A percentile compares a stretch with the other conserved stretches of the same genome.
phyloP scores from a whole-genome alignment of 1,140 invertebrate species.

The Nixonia krombeini region DNA sequence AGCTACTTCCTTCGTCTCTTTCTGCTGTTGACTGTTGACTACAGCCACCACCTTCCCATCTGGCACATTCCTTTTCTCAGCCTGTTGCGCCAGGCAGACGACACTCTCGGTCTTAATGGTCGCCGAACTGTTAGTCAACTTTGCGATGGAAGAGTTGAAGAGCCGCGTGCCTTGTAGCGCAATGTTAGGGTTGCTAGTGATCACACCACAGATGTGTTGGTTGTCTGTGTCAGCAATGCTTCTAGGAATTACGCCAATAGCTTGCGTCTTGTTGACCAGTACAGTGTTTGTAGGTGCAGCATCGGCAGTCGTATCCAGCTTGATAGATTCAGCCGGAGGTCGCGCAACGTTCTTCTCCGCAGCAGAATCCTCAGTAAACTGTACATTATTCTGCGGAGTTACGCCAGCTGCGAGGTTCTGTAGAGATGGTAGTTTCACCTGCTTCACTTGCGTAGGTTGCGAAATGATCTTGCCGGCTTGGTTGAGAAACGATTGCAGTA shows the following conservation, averaged over 20 bases:
- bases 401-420: constrained; percentile 52
- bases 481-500: constrained; percentile 74
- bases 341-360: constrained; percentile 34
- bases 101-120: constrained; percentile 57
- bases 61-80: constrained; percentile 54
- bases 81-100: constrained; percentile 51
- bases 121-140: constrained; percentile 43
- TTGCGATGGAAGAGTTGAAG: constrained; percentile 65
- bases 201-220: constrained; percentile 67
- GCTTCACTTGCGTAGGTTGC: constrained; percentile 63
- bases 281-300: constrained; percentile 51
- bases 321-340: constrained; percentile 24
- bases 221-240: constrained; percentile 53
- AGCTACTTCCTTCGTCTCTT: constrained; percentile 51
- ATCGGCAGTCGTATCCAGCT: constrained; percentile 39
- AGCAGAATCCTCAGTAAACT: constrained; percentile 46
- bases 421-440: constrained; percentile 62
- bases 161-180: constrained; percentile 58
- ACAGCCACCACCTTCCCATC: constrained; percentile 42
- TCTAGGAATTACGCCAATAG: constrained; percentile 60
- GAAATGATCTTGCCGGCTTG: constrained; percentile 69
- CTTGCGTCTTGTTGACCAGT: constrained; percentile 60
- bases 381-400: constrained; percentile 33
- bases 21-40: constrained; percentile 49
- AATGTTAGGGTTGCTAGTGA: constrained; percentile 65